phyloP scores from a whole-genome alignment of 1,140 invertebrate genomes.

The Apis laboriosa region DNA sequence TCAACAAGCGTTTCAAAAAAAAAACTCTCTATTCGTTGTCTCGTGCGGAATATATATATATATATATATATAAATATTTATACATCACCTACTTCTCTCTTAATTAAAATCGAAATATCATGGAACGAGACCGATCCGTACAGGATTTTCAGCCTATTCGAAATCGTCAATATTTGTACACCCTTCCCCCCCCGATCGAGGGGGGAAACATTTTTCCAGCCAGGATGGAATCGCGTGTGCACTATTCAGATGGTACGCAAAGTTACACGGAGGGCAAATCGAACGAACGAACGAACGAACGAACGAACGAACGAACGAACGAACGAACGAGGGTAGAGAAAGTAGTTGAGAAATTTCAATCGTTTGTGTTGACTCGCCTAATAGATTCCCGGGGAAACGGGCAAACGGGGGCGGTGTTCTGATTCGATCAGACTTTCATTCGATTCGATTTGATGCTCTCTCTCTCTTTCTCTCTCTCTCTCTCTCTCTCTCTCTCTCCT shows the following conservation, averaged over 20 bases:
- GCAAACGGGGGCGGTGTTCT: constrained; percentile 32
- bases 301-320: constrained; percentile 14
- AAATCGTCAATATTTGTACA: constrained; percentile 29
- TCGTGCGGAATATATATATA: too few relatives aligned
- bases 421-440: constrained; percentile 52
- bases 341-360: constrained; percentile 54
- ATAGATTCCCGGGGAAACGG: constrained; percentile 38
- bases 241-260: constrained; percentile 14
- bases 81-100: background rate
- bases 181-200: background rate
- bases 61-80: too few relatives aligned
- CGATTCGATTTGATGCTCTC: constrained; percentile 32
- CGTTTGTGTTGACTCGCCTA: constrained; percentile 51
- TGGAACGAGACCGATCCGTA: background rate
- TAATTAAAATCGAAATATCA: constrained; percentile 1
- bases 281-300: too few relatives aligned
- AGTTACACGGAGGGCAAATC: constrained; percentile 12
- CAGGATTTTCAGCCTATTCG: constrained; percentile 8
- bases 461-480: background rate
- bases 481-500: background rate
- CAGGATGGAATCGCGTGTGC: constrained; percentile 9
- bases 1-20: too few relatives aligned
- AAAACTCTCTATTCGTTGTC: too few relatives aligned
- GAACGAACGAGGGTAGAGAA: constrained; percentile 30
- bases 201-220: constrained; percentile 22